Evolutionary conservation across 1,140 invertebrate genomes (phyloP).

Genomic region (Pogonomyrmex californicus): DNA sequence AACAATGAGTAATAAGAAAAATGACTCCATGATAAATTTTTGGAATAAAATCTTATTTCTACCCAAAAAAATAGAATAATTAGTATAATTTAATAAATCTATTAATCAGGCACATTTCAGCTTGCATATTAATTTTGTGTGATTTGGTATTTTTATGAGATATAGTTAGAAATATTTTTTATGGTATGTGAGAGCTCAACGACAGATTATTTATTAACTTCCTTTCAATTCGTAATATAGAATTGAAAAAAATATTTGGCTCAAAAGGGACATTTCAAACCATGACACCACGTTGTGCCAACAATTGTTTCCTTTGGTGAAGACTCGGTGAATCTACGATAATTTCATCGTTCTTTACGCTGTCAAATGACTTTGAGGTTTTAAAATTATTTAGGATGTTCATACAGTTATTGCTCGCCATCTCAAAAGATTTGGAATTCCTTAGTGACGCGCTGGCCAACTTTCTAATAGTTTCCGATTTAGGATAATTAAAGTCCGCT

Average conservation of each 20-base stretch:
- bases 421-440: constrained; percentile 83
- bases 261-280: constrained; percentile 74
- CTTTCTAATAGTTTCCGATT: constrained; percentile 85
- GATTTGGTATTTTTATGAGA: not conserved
- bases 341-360: constrained; percentile 70
- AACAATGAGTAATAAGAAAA: constrained; percentile 9
- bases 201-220: not conserved
- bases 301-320: constrained; percentile 83
- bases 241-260: constrained; percentile 11
- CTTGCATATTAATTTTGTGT: not conserved
- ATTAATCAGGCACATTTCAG: constrained; percentile 1
- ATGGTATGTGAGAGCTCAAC: not conserved
- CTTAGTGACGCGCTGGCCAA: constrained; percentile 84
- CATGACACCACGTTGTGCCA: constrained; percentile 85
- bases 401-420: constrained; percentile 79
- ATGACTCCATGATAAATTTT: constrained; percentile 11
- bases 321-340: constrained; percentile 84
- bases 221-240: constrained; percentile 1
- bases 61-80: constrained; percentile 6
- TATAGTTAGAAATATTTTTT: not conserved
- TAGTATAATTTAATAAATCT: constrained; percentile 24
- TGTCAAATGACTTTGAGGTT: constrained; percentile 80
- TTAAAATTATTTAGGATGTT: constrained; percentile 81
- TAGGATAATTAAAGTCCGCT: constrained; percentile 84
- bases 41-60: constrained; percentile 3